These are phyloP conservation scores for Amiota mariae DNA, from an alignment of 2,888 invertebrate species.

Conservation along the genomic window DNA sequence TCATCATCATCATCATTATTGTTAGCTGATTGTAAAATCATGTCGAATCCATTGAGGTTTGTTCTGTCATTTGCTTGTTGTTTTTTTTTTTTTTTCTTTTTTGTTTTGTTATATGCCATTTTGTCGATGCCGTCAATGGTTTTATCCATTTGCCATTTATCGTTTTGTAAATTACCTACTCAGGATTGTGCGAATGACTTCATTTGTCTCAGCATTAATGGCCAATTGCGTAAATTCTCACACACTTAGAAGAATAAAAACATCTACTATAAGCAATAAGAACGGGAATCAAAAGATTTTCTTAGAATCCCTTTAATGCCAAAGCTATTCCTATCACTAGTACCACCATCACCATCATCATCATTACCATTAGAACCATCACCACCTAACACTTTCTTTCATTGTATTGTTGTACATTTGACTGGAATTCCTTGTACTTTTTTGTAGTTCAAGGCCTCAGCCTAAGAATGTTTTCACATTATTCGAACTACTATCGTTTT, in stretches of 20 bases:
- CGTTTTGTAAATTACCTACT: slow-evolving; percentile 17
- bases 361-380: too few species aligned
- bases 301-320: too few species aligned
- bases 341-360: too few species aligned
- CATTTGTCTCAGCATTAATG: slow-evolving; percentile 60
- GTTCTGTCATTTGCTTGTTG: background rate
- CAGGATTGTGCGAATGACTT: slow-evolving; percentile 47
- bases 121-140: too few species aligned
- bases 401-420: too few species aligned
- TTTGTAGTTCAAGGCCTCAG: slow-evolving; percentile 19
- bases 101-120: background rate
- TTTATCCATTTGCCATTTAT: slow-evolving; percentile 6
- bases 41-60: slow-evolving; percentile 2
- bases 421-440: background rate
- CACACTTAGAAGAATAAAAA: slow-evolving; percentile 37
- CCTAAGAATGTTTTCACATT: slow-evolving; percentile 21
- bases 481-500: slow-evolving; percentile 15
- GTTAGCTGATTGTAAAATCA: background rate
- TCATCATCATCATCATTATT: too few species aligned
- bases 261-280: too few species aligned
- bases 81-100: background rate
- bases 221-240: slow-evolving; percentile 65
- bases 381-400: too few species aligned
- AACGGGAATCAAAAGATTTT: too few species aligned
- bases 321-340: too few species aligned